Conservation (phyloP, 37 sponge, comb jelly and placozoan genomes). For the Hormiphora californensis region DNA sequence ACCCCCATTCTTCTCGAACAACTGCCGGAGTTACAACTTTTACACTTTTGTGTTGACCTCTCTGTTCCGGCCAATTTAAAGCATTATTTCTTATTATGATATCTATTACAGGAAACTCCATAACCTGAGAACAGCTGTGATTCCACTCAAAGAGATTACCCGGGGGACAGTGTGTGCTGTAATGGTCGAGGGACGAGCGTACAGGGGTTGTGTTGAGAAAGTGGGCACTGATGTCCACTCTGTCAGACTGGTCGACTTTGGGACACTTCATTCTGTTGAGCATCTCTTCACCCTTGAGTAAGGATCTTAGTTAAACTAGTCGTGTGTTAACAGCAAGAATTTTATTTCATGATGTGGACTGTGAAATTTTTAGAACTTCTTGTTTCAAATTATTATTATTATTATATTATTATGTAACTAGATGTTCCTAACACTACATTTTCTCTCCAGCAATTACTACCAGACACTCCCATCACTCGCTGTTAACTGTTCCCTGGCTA, state of each 20-base stretch:
- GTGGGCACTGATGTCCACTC: slow-evolving; percentile 19
- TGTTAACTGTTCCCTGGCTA: slow-evolving; percentile 36
- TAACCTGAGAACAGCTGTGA: slow-evolving; percentile 20
- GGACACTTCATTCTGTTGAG: slow-evolving; percentile 17
- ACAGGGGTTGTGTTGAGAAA: background rate
- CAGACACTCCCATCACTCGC: slow-evolving; percentile 10
- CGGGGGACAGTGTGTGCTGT: slow-evolving; percentile 29
- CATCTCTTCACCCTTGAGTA: slow-evolving; percentile 28
- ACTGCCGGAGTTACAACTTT: too few relatives aligned
- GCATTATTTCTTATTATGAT: too few relatives aligned
- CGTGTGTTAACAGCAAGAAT: too few relatives aligned
- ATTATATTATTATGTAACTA: background rate
- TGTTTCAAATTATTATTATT: background rate
- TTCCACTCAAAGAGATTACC: background rate
- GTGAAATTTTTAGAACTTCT: background rate
- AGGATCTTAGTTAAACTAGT: background rate
- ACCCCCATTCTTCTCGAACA: too few relatives aligned
- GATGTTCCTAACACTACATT: background rate
- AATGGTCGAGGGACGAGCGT: slow-evolving; percentile 5
- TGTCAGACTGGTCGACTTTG: slow-evolving; percentile 52
- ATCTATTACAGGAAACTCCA: slow-evolving; percentile 39
- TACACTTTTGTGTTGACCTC: too few relatives aligned
- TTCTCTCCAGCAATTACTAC: slow-evolving; percentile 20
- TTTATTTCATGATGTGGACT: too few relatives aligned
- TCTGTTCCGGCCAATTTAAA: too few relatives aligned